A percentile compares a stretch with the other conserved stretches of the same genome.
Conservation (phyloP, 2,888 invertebrate genomes). For the Agrochola circellaris region DNA sequence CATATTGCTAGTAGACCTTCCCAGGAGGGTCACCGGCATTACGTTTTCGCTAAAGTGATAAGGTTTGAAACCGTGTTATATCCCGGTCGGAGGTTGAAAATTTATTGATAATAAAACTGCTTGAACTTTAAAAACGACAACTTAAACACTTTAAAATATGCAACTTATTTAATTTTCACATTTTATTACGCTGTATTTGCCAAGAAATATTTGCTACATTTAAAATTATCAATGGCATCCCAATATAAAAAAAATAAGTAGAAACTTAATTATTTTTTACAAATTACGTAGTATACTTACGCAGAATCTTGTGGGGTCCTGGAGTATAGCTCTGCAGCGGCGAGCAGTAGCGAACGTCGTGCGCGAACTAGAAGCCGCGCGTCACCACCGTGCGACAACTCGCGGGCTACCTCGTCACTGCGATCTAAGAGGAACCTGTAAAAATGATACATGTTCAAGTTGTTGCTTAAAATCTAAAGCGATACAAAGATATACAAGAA, state of each 20-base stretch:
- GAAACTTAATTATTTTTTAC: no score
- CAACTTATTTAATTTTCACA: no score
- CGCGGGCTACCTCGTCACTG: conserved; percentile 86
- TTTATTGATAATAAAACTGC: not conserved
- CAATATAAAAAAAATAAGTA: no score
- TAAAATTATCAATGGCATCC: no score
- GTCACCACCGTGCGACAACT: conserved; percentile 83
- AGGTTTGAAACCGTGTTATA: not conserved
- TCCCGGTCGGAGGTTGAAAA: not conserved
- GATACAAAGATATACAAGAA: not conserved
- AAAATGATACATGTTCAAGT: not conserved
- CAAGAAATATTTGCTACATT: no score
- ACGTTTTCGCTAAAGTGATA: not conserved
- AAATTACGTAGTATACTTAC: conserved; percentile 55
- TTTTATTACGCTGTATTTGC: no score
- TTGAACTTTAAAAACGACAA: not conserved
- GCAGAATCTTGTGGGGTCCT: conserved; percentile 78
- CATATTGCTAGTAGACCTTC: no score
- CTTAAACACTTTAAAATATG: no score
- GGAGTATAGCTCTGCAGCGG: conserved; percentile 87
- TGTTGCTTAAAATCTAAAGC: not conserved
- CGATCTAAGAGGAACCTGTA: conserved; percentile 86
- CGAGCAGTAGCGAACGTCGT: conserved; percentile 84
- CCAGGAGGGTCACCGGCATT: no score
- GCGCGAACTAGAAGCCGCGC: conserved; percentile 86